These are phyloP conservation scores for Morpho deidamia DNA, from an alignment of 2,888 invertebrate genomes.

Conservation along the genomic window DNA sequence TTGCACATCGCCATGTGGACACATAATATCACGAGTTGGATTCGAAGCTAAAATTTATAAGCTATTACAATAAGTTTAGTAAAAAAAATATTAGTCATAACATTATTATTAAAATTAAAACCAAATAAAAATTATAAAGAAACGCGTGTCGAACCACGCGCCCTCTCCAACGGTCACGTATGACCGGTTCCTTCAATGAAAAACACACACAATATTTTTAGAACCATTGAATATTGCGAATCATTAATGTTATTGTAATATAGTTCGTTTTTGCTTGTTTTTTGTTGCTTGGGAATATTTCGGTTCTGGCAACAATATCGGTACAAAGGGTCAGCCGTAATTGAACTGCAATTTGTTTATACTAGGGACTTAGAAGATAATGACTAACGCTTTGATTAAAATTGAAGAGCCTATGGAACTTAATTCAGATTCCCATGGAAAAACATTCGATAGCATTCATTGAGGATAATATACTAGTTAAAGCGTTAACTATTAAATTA, in stretches of 20 bases:
- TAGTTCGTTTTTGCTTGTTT: constrained; percentile 25
- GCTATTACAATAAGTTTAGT: constrained; percentile 12
- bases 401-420: constrained; percentile 27
- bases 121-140: constrained; percentile 51
- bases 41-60: not conserved
- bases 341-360: constrained; percentile 58
- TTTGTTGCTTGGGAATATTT: constrained; percentile 7
- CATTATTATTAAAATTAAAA: constrained; percentile 64
- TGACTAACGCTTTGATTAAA: constrained; percentile 37
- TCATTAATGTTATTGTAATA: constrained; percentile 26
- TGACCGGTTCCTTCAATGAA: constrained; percentile 49
- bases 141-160: constrained; percentile 58
- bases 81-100: constrained; percentile 40
- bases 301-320: constrained; percentile 40
- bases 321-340: constrained; percentile 56
- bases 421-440: constrained; percentile 29
- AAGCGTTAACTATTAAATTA: no score
- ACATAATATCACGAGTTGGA: no score
- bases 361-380: constrained; percentile 40
- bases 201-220: constrained; percentile 44
- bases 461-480: no score
- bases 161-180: constrained; percentile 54
- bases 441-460: not conserved
- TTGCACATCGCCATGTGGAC: no score
- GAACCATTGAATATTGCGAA: constrained; percentile 11